A percentile compares a stretch with the other conserved stretches of the same genome.
Evolutionary conservation across 2,888 invertebrate species (phyloP).

Genomic region (Caenorhabditis virilis): DNA sequence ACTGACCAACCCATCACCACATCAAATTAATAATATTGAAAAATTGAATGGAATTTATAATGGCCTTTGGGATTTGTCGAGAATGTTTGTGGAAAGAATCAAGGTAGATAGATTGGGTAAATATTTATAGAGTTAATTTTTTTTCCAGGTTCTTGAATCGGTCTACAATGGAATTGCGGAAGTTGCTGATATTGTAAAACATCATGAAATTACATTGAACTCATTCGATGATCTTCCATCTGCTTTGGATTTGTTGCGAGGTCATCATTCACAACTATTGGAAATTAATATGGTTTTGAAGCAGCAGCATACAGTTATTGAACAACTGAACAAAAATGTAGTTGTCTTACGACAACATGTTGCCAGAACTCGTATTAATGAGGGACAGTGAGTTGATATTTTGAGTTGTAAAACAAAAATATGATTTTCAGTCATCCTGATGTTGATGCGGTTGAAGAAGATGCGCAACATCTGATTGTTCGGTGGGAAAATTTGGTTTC

Average conservation of each 20-base stretch:
- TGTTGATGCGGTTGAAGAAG: slow-evolving; percentile 88
- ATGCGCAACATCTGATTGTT: slow-evolving; percentile 83
- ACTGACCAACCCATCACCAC: slow-evolving; percentile 84
- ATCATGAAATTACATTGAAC: slow-evolving; percentile 88
- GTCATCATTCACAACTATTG: slow-evolving; percentile 65
- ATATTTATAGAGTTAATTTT: too few relatives aligned
- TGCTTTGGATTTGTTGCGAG: slow-evolving; percentile 82
- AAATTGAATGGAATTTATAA: slow-evolving; percentile 90
- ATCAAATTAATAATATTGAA: slow-evolving; percentile 73
- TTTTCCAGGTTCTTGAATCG: slow-evolving; percentile 81
- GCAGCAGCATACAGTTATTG: slow-evolving; percentile 85
- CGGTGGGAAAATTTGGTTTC: slow-evolving; percentile 91
- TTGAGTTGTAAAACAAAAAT: neutral
- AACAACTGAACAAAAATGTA: slow-evolving; percentile 88
- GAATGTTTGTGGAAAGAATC: slow-evolving; percentile 80
- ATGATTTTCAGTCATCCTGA: slow-evolving; percentile 78
- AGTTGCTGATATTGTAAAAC: slow-evolving; percentile 71
- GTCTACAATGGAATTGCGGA: slow-evolving; percentile 89
- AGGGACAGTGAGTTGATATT: slow-evolving; percentile 70
- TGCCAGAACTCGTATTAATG: slow-evolving; percentile 82
- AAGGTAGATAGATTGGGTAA: too few relatives aligned
- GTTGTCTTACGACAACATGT: slow-evolving; percentile 87
- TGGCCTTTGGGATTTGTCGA: slow-evolving; percentile 82
- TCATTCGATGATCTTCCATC: slow-evolving; percentile 89
- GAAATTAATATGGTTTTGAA: slow-evolving; percentile 76